Evolutionary conservation across 2,888 invertebrate species (phyloP).

Genomic region (Caenorhabditis wallacei): DNA sequence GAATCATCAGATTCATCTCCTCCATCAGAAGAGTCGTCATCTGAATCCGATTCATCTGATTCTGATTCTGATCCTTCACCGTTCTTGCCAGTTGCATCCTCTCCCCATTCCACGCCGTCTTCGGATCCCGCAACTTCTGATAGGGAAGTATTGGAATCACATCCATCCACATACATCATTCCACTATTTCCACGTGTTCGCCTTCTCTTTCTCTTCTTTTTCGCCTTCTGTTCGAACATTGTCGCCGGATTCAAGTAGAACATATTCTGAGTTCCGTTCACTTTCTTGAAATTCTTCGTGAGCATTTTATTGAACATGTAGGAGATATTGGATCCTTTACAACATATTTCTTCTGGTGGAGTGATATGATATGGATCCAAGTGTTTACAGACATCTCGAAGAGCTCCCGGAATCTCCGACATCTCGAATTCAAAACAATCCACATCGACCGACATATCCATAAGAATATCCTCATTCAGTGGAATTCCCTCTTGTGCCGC

Average conservation of each 20-base stretch:
- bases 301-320: conserved; percentile 61
- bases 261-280: conserved; percentile 52
- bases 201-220: conserved; percentile 1
- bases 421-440: conserved; percentile 62
- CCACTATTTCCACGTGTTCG: conserved; percentile 35
- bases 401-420: conserved; percentile 50
- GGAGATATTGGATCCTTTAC: conserved; percentile 62
- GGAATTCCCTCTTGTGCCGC: conserved; percentile 44
- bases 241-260: conserved; percentile 52
- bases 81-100: conserved; percentile 5
- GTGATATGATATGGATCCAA: not conserved
- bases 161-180: conserved; percentile 46
- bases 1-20: not conserved
- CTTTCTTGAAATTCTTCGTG: conserved; percentile 46
- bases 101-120: not conserved
- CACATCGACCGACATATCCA: conserved; percentile 40
- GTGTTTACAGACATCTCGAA: conserved; percentile 67
- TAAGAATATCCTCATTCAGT: conserved; percentile 54
- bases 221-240: conserved; percentile 9
- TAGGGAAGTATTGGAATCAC: not conserved
- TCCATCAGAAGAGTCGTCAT: not conserved
- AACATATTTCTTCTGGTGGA: conserved; percentile 30
- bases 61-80: not conserved
- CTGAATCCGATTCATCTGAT: not conserved
- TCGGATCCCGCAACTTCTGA: conserved; percentile 7